Evolutionary conservation across 2,888 invertebrate genomes (phyloP).

Genomic region (Yponomeuta cagnagella): DNA sequence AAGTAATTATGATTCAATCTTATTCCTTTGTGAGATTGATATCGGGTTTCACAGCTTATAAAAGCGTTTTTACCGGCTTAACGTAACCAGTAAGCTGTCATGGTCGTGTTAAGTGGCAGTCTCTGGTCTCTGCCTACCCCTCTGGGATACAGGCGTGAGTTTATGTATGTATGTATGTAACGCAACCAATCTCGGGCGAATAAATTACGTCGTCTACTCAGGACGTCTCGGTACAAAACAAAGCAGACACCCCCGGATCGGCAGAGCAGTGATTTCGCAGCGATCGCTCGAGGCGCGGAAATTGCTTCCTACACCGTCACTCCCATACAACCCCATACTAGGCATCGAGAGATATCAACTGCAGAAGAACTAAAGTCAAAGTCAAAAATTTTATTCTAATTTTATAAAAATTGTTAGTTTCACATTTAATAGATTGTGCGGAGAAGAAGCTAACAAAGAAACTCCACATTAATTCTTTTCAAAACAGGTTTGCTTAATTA

Average conservation of each 20-base stretch:
- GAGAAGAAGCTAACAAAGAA: too few species aligned
- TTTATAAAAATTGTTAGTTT: too few species aligned
- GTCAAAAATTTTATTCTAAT: too few species aligned
- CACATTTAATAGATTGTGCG: too few species aligned
- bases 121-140: too few species aligned
- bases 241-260: constrained; percentile 25
- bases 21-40: not conserved
- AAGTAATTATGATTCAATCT: not conserved
- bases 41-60: not conserved
- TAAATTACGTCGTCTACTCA: not conserved
- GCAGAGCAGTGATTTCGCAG: constrained; percentile 7
- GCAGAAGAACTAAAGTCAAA: too few species aligned
- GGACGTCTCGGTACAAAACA: constrained; percentile 14
- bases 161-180: too few species aligned
- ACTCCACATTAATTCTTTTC: too few species aligned
- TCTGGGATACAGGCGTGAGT: too few species aligned
- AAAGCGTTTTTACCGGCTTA: not conserved
- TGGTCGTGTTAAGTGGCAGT: too few species aligned
- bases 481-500: too few species aligned
- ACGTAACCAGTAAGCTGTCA: not conserved
- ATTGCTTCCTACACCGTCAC: constrained; percentile 46
- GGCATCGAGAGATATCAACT: too few species aligned
- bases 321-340: constrained; percentile 15
- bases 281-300: constrained; percentile 60
- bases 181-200: not conserved